A percentile compares a stretch with the other conserved stretches of the same genome.
Conservation (phyloP, 2,113 vertebrate species). For the Corydoras maculifer region DNA sequence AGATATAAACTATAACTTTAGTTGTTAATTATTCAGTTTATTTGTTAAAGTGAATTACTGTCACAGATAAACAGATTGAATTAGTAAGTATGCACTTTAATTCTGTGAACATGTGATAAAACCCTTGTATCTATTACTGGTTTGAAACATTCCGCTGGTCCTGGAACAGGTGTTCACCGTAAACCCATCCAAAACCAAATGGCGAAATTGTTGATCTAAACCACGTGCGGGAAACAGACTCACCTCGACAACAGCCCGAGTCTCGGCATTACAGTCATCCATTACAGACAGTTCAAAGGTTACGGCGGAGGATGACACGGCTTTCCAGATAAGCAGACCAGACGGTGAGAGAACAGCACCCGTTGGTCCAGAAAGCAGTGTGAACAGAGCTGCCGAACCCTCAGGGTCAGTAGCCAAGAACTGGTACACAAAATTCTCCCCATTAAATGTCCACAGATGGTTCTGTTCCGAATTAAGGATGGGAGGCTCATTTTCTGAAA, state of each 20-base stretch:
- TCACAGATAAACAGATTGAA: too few species aligned
- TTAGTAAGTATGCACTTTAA: too few species aligned
- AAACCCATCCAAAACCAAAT: background rate
- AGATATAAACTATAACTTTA: too few species aligned
- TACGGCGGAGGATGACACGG: slow-evolving; percentile 49
- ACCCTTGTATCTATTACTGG: too few species aligned
- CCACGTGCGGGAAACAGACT: background rate
- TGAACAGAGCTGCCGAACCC: slow-evolving; percentile 72
- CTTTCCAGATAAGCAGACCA: slow-evolving; percentile 79
- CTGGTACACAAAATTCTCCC: slow-evolving; percentile 76
- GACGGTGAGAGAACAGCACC: slow-evolving; percentile 71
- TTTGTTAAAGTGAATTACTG: too few species aligned
- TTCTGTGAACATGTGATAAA: too few species aligned
- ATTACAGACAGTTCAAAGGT: slow-evolving; percentile 65
- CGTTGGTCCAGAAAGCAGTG: slow-evolving; percentile 68
- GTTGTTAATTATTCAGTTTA: too few species aligned
- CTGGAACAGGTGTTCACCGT: background rate
- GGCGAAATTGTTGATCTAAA: background rate
- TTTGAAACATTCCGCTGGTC: background rate
- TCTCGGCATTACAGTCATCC: slow-evolving; percentile 74
- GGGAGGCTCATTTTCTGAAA: slow-evolving; percentile 75
- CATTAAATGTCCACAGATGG: slow-evolving; percentile 68
- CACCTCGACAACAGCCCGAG: slow-evolving; percentile 67
- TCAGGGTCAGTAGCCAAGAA: slow-evolving; percentile 78
- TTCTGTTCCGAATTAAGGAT: slow-evolving; percentile 60